These are phyloP conservation scores for Ceratina japonica DNA, from an alignment of 1,140 invertebrate species.

Conservation along the genomic window DNA sequence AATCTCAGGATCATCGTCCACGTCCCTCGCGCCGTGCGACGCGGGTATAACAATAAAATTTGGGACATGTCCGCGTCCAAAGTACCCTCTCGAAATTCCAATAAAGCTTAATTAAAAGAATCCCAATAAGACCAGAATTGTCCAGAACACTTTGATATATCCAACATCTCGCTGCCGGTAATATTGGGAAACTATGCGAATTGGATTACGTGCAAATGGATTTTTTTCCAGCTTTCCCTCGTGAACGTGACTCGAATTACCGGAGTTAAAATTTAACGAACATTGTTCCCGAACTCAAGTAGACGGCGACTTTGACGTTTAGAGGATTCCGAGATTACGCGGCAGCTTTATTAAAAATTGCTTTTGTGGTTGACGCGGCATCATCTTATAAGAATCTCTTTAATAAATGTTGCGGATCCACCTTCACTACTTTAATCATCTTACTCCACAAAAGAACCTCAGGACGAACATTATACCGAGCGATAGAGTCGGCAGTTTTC, in stretches of 20 bases:
- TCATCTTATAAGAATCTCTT: not conserved
- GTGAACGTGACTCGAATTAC: not conserved
- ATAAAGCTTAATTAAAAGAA: not conserved
- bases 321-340: not conserved
- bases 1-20: too few relatives aligned
- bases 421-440: too few relatives aligned
- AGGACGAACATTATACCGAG: too few relatives aligned
- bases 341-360: constrained; percentile 6
- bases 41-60: not conserved
- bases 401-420: too few relatives aligned
- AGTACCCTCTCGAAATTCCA: not conserved
- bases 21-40: too few relatives aligned
- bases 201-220: not conserved
- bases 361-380: too few relatives aligned
- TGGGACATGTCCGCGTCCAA: not conserved
- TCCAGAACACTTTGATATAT: too few relatives aligned
- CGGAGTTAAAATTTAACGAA: constrained; percentile 1
- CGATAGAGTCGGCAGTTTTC: too few relatives aligned
- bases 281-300: not conserved
- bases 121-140: too few relatives aligned
- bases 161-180: too few relatives aligned
- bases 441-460: too few relatives aligned
- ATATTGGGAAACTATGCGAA: too few relatives aligned
- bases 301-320: not conserved
- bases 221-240: not conserved